Evolutionary conservation across 2,113 vertebrate genomes (phyloP).

Genomic region (Odocoileus virginianus): DNA sequence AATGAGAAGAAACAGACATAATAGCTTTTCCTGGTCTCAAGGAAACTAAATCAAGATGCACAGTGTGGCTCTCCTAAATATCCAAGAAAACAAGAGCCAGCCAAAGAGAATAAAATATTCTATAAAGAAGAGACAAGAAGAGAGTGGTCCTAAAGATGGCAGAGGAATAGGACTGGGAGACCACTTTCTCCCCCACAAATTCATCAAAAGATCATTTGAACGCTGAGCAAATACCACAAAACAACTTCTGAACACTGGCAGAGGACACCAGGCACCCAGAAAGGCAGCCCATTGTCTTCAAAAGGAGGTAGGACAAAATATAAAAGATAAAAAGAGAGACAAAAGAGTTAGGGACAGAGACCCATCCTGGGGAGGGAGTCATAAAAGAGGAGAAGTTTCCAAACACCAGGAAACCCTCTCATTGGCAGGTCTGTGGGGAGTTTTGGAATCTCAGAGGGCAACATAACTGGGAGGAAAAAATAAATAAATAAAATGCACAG

Average conservation of each 20-base stretch:
- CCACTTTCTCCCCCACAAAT: background rate
- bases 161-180: background rate
- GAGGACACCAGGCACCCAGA: background rate
- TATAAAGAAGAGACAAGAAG: too few relatives aligned
- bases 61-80: background rate
- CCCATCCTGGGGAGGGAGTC: background rate
- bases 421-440: background rate
- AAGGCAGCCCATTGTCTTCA: background rate
- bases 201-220: background rate
- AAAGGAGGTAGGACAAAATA: background rate
- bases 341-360: background rate
- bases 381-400: background rate
- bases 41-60: background rate
- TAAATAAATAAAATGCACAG: background rate
- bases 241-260: background rate
- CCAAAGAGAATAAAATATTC: too few relatives aligned
- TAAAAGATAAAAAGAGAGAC: background rate
- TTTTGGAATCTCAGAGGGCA: background rate
- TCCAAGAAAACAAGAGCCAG: too few relatives aligned
- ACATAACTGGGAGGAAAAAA: background rate
- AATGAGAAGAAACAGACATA: background rate
- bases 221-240: background rate
- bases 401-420: background rate
- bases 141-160: background rate
- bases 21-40: background rate